These are phyloP conservation scores for Busseola fusca DNA, from an alignment of 2,888 invertebrate genomes.

Conservation along the genomic window DNA sequence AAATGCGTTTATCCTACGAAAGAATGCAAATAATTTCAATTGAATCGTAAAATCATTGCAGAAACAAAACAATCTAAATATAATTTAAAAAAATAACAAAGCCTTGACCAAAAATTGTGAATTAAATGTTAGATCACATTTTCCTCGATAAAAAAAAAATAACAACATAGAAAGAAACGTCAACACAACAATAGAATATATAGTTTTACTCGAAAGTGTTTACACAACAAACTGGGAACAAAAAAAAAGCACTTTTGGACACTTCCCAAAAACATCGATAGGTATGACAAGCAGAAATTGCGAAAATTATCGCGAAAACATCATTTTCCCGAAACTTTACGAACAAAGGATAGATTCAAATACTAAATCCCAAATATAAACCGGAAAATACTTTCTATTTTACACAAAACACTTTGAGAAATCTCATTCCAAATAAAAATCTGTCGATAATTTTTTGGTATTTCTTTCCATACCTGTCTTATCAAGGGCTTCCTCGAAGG, in stretches of 20 bases:
- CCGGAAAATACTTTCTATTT: not conserved
- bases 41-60: not conserved
- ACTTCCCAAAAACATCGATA: constrained; percentile 39
- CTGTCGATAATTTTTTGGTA: rapidly evolving
- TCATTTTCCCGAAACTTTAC: not conserved
- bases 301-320: constrained; percentile 24
- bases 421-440: not conserved
- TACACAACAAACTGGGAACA: constrained; percentile 44
- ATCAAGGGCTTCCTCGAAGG: constrained; percentile 80
- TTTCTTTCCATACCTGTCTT: constrained; percentile 72
- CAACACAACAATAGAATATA: constrained; percentile 23
- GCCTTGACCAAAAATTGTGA: constrained; percentile 19
- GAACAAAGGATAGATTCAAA: constrained; percentile 27
- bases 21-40: constrained; percentile 15
- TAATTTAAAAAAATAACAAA: constrained; percentile 3
- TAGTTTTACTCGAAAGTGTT: constrained; percentile 34
- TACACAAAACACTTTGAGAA: not conserved
- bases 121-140: not conserved
- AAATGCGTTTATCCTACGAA: not conserved
- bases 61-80: constrained; percentile 14
- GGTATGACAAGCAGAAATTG: constrained; percentile 46
- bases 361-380: not conserved
- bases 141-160: constrained; percentile 12
- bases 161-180: constrained; percentile 14
- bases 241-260: constrained; percentile 39